Evolutionary conservation across 2,888 invertebrate species (phyloP).

Genomic region (Clitarchus hookeri): DNA sequence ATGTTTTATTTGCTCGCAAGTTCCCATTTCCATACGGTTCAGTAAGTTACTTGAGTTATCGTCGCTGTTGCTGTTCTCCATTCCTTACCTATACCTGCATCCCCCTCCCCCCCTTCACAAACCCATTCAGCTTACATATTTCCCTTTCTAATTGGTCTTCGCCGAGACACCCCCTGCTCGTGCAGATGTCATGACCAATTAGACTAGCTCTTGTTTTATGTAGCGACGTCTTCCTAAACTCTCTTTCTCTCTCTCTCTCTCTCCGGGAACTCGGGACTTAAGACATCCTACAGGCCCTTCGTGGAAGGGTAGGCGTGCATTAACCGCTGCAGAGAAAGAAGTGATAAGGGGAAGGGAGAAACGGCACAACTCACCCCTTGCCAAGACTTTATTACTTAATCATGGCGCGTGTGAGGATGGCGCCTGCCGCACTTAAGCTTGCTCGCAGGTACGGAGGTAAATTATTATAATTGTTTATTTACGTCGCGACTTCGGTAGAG

Average conservation of each 20-base stretch:
- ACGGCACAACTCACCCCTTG: too few species aligned
- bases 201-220: not conserved
- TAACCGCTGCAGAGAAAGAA: too few species aligned
- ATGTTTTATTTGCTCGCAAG: not conserved
- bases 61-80: not conserved
- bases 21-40: not conserved
- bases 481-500: too few species aligned
- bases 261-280: not conserved
- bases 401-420: too few species aligned
- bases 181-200: not conserved
- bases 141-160: not conserved
- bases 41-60: not conserved
- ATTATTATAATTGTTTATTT: too few species aligned
- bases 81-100: not conserved
- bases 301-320: too few species aligned
- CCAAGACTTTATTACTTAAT: too few species aligned
- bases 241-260: not conserved
- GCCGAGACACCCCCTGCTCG: not conserved
- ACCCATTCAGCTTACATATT: not conserved
- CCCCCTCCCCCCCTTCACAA: not conserved
- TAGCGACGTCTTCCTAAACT: too few species aligned
- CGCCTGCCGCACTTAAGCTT: too few species aligned
- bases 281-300: not conserved
- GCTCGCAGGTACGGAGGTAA: too few species aligned
- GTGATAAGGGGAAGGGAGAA: too few species aligned